Evolutionary conservation across 2,113 vertebrate genomes (phyloP).

Genomic region (Ursus arctos): DNA sequence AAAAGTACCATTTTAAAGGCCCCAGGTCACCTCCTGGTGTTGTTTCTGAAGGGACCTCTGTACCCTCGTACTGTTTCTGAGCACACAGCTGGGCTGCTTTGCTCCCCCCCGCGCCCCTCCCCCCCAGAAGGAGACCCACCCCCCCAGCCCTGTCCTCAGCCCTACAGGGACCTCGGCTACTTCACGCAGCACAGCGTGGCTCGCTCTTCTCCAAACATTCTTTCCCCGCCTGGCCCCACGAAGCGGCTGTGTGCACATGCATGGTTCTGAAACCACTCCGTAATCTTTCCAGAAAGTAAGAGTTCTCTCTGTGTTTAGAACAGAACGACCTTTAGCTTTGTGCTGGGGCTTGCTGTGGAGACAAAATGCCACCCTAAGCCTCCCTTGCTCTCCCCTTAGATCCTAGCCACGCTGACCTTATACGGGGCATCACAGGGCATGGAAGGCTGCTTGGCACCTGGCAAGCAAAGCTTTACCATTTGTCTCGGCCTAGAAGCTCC

Average conservation of each 20-base stretch:
- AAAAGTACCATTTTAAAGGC: background rate
- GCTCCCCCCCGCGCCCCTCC: background rate
- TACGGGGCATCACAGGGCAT: too few species aligned
- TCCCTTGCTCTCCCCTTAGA: accelerated
- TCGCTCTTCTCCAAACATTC: background rate
- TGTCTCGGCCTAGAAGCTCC: background rate
- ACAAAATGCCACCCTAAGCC: too few species aligned
- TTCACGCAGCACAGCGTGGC: background rate
- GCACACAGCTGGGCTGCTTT: too few species aligned
- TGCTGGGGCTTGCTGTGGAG: background rate
- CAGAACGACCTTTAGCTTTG: background rate
- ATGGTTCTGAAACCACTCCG: accelerated
- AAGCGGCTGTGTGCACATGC: accelerated
- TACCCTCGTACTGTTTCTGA: background rate
- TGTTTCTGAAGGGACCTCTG: background rate
- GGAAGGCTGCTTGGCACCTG: accelerated
- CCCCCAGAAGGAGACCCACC: background rate
- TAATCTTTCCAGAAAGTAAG: too few species aligned
- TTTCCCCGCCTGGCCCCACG: too few species aligned
- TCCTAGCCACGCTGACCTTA: too few species aligned
- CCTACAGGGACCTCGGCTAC: accelerated
- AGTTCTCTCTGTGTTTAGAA: too few species aligned
- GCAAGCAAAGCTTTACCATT: background rate
- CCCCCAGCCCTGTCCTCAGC: background rate
- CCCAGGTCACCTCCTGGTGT: background rate